These are phyloP conservation scores for Rhopilema esculentum DNA, from an alignment of 30 jellyfish, hydroid and myxozoan genomes.

Conservation along the genomic window DNA sequence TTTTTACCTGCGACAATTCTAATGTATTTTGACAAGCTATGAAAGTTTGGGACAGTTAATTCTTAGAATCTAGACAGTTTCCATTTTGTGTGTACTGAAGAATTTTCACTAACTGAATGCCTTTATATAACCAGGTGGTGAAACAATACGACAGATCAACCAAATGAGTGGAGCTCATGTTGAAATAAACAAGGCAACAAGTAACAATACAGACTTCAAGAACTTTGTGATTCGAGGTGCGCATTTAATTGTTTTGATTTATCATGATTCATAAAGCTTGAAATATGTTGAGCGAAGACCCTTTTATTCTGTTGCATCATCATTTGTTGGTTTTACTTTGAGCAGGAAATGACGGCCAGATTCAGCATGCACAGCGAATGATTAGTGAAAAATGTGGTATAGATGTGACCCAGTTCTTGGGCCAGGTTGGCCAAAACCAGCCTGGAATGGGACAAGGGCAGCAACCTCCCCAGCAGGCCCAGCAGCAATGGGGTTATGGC, in stretches of 20 bases:
- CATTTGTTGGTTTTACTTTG: not conserved
- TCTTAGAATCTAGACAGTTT: too few species aligned
- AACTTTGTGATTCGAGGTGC: slow-evolving; percentile 88
- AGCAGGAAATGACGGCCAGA: slow-evolving; percentile 90
- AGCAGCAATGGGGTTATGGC: slow-evolving; percentile 77
- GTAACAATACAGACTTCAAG: slow-evolving; percentile 83
- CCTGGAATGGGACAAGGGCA: slow-evolving; percentile 13
- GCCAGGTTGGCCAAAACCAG: slow-evolving; percentile 32
- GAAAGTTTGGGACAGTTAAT: too few species aligned
- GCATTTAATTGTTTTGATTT: not conserved
- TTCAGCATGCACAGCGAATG: slow-evolving; percentile 85
- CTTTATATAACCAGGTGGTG: slow-evolving; percentile 82
- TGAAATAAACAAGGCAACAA: slow-evolving; percentile 86
- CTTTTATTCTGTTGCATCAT: too few species aligned
- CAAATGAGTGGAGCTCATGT: slow-evolving; percentile 93
- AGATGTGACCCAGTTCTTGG: slow-evolving; percentile 49
- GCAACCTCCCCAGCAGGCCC: slow-evolving; percentile 76
- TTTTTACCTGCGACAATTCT: too few species aligned
- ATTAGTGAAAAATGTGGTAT: slow-evolving; percentile 92
- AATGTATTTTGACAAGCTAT: too few species aligned
- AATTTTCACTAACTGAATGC: too few species aligned
- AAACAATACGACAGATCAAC: slow-evolving; percentile 80
- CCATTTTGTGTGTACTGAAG: too few species aligned
- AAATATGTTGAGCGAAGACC: too few species aligned
- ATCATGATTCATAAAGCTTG: too few species aligned